A percentile compares a stretch with the other conserved stretches of the same genome.
Conservation (phyloP, 1,140 invertebrate species). For the Pomacea maculata region DNA sequence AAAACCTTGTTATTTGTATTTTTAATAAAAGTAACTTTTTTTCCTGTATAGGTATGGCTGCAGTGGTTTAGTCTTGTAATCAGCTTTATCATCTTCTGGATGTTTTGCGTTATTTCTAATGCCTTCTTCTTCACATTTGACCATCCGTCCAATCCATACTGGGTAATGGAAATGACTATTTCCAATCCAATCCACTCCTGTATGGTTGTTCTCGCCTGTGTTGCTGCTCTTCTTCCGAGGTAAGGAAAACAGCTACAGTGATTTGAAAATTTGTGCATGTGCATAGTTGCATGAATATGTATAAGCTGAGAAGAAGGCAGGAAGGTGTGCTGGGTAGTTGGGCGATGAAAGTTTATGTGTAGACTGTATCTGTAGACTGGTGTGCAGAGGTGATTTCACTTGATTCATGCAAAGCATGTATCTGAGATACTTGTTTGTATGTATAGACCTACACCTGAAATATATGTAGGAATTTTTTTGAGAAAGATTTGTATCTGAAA, state of each 20-base stretch:
- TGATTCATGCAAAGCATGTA: no score
- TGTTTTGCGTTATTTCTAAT: constrained; percentile 86
- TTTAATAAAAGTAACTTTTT: constrained; percentile 11
- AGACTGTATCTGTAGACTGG: no score
- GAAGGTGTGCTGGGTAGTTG: no score
- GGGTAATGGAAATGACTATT: constrained; percentile 84
- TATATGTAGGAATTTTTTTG: no score
- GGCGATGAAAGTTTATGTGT: no score
- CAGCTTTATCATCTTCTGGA: constrained; percentile 84
- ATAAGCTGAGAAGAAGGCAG: no score
- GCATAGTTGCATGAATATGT: no score
- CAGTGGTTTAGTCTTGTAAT: constrained; percentile 80
- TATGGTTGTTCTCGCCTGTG: constrained; percentile 78
- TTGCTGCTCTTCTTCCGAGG: constrained; percentile 86
- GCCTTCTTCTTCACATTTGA: constrained; percentile 81
- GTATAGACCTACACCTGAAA: no score
- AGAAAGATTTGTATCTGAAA: no score
- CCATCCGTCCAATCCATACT: constrained; percentile 74
- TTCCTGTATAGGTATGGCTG: constrained; percentile 81
- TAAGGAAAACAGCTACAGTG: constrained; percentile 62
- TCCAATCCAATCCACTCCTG: constrained; percentile 81
- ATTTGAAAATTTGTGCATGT: no score
- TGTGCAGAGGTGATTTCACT: no score
- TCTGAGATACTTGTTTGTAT: no score
- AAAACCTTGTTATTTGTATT: not conserved